Base-by-base conservation (phyloP, 2,797 vertebrate genomes). In the Acanthurus tractus region DNA sequence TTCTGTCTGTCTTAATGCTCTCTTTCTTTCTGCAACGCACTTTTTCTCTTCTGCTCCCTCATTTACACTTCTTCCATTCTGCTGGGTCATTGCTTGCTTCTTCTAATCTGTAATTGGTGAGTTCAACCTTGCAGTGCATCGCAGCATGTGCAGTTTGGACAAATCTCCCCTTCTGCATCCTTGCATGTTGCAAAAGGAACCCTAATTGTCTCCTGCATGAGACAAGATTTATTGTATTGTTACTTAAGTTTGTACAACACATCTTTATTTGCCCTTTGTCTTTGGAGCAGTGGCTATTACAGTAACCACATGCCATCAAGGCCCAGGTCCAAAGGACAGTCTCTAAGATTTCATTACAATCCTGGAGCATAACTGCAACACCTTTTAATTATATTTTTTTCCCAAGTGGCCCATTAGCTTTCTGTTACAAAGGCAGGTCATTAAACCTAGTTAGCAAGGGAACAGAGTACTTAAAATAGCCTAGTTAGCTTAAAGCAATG, bases 41-140 rank as follows among this genome's bases (percentile, higher is more conserved):
- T 17, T 25, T 74, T 22, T 55, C 9, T 70, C 52, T 56, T 74
- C 67, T 78, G n/a, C 57, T 64, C 46, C 63, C 45, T 20, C 56
- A 11, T 66, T 34, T 59, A 69, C 72, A 59, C 68, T 67, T 54
- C 46, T 52, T 64, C 55, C 78, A 50, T 78, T 84, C 95, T 95
- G 95, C 96, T 96, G 98, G 96, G 94, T 97, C 96, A 92, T 94
- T 95, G 93, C 96, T 97, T 97, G 95, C 96, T 96, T 95, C 96
- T 96, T 95, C 96, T 96, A 96, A 97, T 96, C 95, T 96, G 94
- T 96, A 93, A 95, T 96, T 97, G 98, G 98, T 99, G 97, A 99
- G 97, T 99, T 96, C 64, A 83, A 77, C 78, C 73, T 76, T 46
- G 63, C 85, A 75, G 78, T 82, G 86, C 76, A 82, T 87, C 76